Evolutionary conservation across 2,113 vertebrate genomes (phyloP).

Genomic region (Mus pahari): DNA sequence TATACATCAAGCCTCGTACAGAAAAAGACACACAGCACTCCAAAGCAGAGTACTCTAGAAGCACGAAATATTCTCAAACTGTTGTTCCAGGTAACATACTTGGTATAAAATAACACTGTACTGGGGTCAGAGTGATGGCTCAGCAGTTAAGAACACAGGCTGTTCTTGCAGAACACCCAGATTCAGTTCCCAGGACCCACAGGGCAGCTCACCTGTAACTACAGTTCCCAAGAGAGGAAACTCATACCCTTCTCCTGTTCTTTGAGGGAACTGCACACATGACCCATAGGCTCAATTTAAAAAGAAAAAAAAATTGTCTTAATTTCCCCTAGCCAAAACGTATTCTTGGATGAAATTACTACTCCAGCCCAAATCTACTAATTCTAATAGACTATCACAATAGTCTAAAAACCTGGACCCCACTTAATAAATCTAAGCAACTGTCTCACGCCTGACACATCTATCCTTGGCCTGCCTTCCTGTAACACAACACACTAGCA

Average conservation of each 20-base stretch:
- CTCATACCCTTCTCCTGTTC: neutral
- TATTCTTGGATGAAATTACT: conserved; percentile 1
- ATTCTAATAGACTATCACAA: neutral
- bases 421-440: neutral
- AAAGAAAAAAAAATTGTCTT: neutral
- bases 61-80: neutral
- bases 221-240: neutral
- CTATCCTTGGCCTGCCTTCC: neutral
- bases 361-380: neutral
- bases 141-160: neutral
- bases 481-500: fast-evolving
- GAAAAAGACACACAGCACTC: neutral
- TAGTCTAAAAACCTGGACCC: neutral
- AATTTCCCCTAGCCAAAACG: conserved; percentile 9
- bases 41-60: neutral
- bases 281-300: neutral
- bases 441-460: neutral
- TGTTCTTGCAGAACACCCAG: neutral
- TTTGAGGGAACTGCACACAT: neutral
- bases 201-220: neutral
- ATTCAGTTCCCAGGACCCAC: neutral
- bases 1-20: neutral
- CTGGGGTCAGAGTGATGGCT: neutral
- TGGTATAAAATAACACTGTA: fast-evolving
- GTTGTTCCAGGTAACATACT: neutral